Percentiles rank a stretch among this genome's conserved stretches.
Conservation (phyloP, 2,797 vertebrate genomes). For the Lagorchestes hirsutus region DNA sequence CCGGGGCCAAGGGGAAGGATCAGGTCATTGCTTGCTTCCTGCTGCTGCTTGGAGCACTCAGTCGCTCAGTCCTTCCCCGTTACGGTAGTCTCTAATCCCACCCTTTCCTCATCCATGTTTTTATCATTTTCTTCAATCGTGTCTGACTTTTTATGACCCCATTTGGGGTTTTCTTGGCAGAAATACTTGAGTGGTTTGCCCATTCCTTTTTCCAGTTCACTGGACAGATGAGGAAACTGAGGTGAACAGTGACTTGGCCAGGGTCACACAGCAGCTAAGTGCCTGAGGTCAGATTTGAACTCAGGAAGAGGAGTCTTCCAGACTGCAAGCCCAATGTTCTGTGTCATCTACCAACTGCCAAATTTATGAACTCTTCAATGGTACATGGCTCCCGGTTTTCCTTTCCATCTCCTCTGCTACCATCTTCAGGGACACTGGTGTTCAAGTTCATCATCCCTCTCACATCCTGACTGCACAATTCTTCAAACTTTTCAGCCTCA, state of each 20-base stretch:
- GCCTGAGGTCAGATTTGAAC: neutral
- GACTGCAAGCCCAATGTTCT: neutral
- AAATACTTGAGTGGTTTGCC: neutral
- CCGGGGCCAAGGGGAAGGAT: neutral
- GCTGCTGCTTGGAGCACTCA: neutral
- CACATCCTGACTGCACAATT: neutral
- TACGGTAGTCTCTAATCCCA: neutral
- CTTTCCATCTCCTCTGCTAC: neutral
- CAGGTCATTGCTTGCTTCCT: neutral
- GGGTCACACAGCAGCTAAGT: too few relatives aligned
- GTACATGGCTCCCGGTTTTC: neutral
- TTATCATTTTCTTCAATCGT: neutral
- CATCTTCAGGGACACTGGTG: neutral
- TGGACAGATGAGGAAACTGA: neutral
- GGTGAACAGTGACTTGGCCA: neutral
- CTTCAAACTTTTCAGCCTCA: neutral
- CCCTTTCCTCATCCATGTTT: neutral
- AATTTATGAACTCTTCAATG: neutral
- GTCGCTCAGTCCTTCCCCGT: neutral
- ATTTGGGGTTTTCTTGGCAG: neutral
- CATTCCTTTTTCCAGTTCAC: neutral
- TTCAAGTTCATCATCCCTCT: neutral
- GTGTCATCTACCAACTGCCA: neutral
- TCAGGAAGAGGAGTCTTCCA: neutral
- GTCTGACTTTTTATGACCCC: neutral